phyloP scores from a whole-genome alignment of 2,113 vertebrate species.

The Phrynosoma blainvillii region DNA sequence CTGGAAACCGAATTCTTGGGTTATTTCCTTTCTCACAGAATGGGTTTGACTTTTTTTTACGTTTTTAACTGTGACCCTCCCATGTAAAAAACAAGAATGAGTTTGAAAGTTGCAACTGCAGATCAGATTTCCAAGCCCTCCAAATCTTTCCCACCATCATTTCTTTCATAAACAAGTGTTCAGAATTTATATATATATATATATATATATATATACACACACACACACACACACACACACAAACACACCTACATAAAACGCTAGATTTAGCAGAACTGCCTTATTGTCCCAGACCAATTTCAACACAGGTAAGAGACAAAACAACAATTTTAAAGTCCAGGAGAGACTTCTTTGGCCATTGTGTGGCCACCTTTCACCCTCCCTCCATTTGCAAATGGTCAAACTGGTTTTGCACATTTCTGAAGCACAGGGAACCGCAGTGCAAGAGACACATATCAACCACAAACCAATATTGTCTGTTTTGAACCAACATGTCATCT shows the following conservation, averaged over 20 bases:
- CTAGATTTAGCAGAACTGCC: neutral
- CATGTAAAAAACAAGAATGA: neutral
- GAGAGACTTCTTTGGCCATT: neutral
- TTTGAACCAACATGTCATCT: neutral
- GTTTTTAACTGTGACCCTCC: neutral
- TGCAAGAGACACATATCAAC: too few relatives aligned
- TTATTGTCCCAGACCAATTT: neutral
- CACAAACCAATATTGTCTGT: neutral
- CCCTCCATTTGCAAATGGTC: neutral
- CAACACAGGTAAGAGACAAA: neutral
- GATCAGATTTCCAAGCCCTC: too few relatives aligned
- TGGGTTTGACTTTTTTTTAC: neutral
- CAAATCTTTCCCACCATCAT: neutral
- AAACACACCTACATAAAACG: neutral
- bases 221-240: neutral
- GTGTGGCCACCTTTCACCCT: neutral
- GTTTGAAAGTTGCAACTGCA: neutral
- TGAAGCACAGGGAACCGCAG: neutral
- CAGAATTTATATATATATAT: too few relatives aligned
- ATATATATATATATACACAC: too few relatives aligned
- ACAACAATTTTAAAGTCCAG: neutral
- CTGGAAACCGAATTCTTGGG: neutral
- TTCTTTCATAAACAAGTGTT: neutral
- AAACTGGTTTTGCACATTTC: neutral
- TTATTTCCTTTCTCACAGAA: neutral